Base-by-base conservation (phyloP, 1,140 invertebrate genomes). In the Hydropsyche tenuis region DNA sequence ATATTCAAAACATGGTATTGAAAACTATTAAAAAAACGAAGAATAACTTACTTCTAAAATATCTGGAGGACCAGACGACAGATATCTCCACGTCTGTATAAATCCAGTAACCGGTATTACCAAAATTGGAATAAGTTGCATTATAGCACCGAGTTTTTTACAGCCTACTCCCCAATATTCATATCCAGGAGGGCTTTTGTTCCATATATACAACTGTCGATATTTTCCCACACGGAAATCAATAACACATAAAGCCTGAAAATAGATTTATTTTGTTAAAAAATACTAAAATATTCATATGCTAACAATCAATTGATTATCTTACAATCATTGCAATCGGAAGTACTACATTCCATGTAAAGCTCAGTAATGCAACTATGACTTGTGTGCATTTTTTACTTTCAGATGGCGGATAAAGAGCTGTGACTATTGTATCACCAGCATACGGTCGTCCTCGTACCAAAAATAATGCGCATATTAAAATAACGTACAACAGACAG, bases 311-410 rank as follows among this genome's bases (percentile, higher is more conserved):
- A 25, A 63, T 72, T 64, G 42, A 18, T 69, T n/a, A 27, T 75
- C 83, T 87, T 80, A 94, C 93, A 83, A 93, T 89, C 56, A 95
- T 82, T 5, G 88, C 85, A 53, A 94, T 90, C 1, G 94, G 94
- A 72, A 95, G 80, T 63, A 95, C 85, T 4, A 96, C 92, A 81
- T 94, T 96, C 94, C 95, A 96, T 0, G 90, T 90, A 79, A 96
- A 93, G n/a, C 93, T 92, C 2, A 96, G 82, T 23, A 95, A 82
- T 27, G 76, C 71, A 7, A 48, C 76, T 0, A 77, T 48, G 18
- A 68, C 37, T 1, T 90, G 88, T 7, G 91, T 90, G 6, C 88
- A 88, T 85, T 90, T 87, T 0, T 86, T 86, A 9, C 87, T 86
- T 23, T 86, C 82, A 68, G 87, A 86, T 12, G 85, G 81, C 4